These are phyloP conservation scores for Gasterosteus aculeatus DNA, from an alignment of 2,113 vertebrate species.

Conservation along the genomic window DNA sequence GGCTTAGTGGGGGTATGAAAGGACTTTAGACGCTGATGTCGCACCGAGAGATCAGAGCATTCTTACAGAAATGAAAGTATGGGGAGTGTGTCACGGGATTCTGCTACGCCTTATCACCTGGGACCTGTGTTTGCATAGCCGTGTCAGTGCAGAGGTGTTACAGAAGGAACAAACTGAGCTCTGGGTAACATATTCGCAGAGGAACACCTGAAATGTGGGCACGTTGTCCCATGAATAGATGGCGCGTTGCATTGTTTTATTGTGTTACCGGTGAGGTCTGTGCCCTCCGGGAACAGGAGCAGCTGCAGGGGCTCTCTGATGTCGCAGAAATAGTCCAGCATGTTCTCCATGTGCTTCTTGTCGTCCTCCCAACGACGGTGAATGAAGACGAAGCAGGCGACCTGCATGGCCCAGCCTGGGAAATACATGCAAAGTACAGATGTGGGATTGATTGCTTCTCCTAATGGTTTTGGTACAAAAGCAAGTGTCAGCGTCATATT, in stretches of 20 bases:
- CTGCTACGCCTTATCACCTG: constrained; percentile 46
- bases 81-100: constrained; percentile 38
- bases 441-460: background rate
- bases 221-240: background rate
- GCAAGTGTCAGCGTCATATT: background rate
- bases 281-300: constrained; percentile 97
- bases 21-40: constrained; percentile 46
- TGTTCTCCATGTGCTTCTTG: constrained; percentile 89
- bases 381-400: constrained; percentile 95
- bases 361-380: constrained; percentile 94
- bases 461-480: background rate
- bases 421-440: constrained; percentile 25
- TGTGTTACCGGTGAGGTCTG: constrained; percentile 93
- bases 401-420: constrained; percentile 98
- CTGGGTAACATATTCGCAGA: constrained; percentile 17
- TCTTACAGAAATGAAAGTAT: constrained; percentile 38
- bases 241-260: background rate
- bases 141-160: constrained; percentile 27
- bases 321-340: constrained; percentile 97
- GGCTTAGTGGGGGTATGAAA: constrained; percentile 52
- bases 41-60: constrained; percentile 62
- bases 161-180: constrained; percentile 12
- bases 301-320: constrained; percentile 94
- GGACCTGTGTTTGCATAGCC: constrained; percentile 52
- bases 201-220: constrained; percentile 2